Evolutionary conservation across 2,113 vertebrate species (phyloP).

Genomic region (Pungitius pungitius): DNA sequence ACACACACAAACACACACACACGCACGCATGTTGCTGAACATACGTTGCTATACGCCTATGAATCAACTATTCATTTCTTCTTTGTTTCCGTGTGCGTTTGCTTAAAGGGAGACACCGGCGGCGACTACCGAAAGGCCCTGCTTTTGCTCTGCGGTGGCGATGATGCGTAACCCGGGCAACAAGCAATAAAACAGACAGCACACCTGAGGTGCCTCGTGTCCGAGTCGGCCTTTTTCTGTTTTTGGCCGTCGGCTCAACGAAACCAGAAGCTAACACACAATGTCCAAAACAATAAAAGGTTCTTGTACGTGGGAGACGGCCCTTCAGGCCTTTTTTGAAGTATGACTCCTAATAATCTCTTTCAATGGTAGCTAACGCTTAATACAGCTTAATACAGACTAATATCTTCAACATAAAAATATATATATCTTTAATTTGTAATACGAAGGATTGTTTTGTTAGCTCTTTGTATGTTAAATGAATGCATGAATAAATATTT

Average conservation of each 20-base stretch:
- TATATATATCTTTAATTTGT: constrained; percentile 27
- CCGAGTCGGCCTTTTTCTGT: neutral
- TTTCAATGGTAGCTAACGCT: constrained; percentile 72
- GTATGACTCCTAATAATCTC: constrained; percentile 37
- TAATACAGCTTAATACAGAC: constrained; percentile 44
- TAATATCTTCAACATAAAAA: constrained; percentile 42
- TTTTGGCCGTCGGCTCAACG: neutral
- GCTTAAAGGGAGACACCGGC: constrained; percentile 86
- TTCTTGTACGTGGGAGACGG: neutral
- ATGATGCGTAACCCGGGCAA: constrained; percentile 83
- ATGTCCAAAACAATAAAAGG: neutral
- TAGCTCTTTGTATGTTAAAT: constrained; percentile 56
- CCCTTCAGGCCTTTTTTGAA: constrained; percentile 35
- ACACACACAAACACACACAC: neutral
- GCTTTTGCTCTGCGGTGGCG: constrained; percentile 89
- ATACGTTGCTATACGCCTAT: neutral
- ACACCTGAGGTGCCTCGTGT: constrained; percentile 53
- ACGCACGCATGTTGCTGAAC: neutral
- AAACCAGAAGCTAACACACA: constrained; percentile 13
- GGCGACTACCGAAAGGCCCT: constrained; percentile 92
- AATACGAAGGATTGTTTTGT: constrained; percentile 36
- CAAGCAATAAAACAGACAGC: neutral
- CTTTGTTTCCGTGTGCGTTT: constrained; percentile 2
- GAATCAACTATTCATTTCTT: neutral
- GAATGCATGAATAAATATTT: constrained; percentile 61